phyloP scores from a whole-genome alignment of 2,888 invertebrate genomes.

The Parascotia fuliginaria region DNA sequence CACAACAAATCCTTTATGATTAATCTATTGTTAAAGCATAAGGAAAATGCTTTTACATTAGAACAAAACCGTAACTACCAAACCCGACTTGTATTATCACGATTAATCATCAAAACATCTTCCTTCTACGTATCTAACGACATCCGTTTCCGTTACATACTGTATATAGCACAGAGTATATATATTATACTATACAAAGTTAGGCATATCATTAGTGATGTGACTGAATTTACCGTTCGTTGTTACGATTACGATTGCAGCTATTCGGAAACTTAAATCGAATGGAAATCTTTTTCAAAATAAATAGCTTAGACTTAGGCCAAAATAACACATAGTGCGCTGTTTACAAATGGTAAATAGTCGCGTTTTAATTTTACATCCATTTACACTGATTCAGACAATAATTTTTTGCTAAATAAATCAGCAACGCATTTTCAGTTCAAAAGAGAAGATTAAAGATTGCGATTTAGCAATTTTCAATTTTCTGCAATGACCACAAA shows the following conservation, averaged over 20 bases:
- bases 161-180: not conserved
- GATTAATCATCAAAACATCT: slow-evolving; percentile 46
- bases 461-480: no score
- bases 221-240: not conserved
- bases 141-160: slow-evolving; percentile 55
- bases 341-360: no score
- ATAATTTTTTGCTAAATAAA: no score
- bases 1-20: not conserved
- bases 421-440: no score
- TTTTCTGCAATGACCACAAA: no score
- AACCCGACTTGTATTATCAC: slow-evolving; percentile 35
- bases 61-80: slow-evolving; percentile 17
- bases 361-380: no score
- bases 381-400: no score
- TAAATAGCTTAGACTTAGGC: no score
- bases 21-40: not conserved
- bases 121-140: slow-evolving; percentile 47
- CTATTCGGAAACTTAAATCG: no score
- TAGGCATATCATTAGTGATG: slow-evolving; percentile 1
- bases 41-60: slow-evolving; percentile 4
- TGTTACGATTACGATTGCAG: not conserved
- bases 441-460: no score
- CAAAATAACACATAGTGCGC: no score
- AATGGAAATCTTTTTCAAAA: no score
- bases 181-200: not conserved